Base-by-base conservation (phyloP, 2,113 vertebrate species). In the Microcebus lehilahytsara region DNA sequence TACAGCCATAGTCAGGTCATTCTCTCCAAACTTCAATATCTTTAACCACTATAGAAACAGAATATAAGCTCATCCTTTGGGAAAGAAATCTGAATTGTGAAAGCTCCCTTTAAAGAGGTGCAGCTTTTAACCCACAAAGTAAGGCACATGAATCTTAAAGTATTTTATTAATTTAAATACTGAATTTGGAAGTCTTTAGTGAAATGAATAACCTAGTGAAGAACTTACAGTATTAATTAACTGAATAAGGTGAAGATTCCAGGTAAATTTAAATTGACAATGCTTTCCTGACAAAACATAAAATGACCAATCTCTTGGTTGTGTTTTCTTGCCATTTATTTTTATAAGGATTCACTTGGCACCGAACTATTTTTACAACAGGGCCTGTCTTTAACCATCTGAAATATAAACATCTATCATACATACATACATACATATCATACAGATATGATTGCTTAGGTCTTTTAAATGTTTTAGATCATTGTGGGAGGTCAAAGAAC, bases 401-500 rank as follows among this genome's bases (percentile, higher is more conserved):
- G 46, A 94, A 69, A 53, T 49, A 40, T 64, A 13, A 92, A 67
- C 17, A 60, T 46, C 67, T 37, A 49, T 2, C 27, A 64, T 5
- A 64, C 62, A 64, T 25, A 64, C 62, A 64, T 25, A 64, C 27
- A 27, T 64, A 64, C 62, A 30, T 27, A 62, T 62, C 25, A 30
- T 27, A 62, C 62, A 64, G 62, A 30, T 64, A 91, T 30, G 16
- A 46, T 32, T 81, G 25, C 27, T 81, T 56, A 75, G 40, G n/a
- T 66, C 66, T 80, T 74, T 89, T n/a, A 83, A 72, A 89, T 92
- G 56, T 58, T 91, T 95, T 62, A 96, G 46, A 64, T 56, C n/a
- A 56, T 11, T 37, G 53, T 71, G 66, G n/a, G 77, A 80, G 17
- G 74, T 89, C 51, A 75, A 89, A 94, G 72, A 85, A 80, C 17